Evolutionary conservation across 1,140 invertebrate species (phyloP), one percentile per base, ranked within the genome.

Genomic region (Nephila pilipes): DNA sequence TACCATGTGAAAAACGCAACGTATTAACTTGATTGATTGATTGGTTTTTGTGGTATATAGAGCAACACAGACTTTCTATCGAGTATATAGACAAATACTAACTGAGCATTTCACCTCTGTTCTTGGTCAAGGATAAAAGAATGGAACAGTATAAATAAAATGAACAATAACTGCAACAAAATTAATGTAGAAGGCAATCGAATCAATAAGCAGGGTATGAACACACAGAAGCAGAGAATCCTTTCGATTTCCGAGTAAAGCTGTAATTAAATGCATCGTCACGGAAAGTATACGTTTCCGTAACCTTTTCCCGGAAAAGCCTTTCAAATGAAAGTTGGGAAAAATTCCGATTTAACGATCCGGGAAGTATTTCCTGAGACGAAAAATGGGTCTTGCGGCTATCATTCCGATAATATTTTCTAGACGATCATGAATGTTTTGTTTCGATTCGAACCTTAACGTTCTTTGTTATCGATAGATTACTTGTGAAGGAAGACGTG

Each of bases 341-440:
- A 54, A 81, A 38, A 46, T 55, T 14, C 80, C 38, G 5, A 54
- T 81, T 81, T 81, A 81, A 81, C 6, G 80, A 54, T 81, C 80
- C 25, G 29, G n/a, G 16, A 29, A 54, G 10, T 54, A 81, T 55
- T 54, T 46, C 38, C 22, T 25, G 12, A 10, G 3, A 22, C 6
- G 80, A 54, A 46, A 46, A 55, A 81, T 81, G 38, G 46, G 80
- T 54, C 22, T 54, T 81, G 18, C 1, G 80, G 46, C 22, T 55
- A n/a, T 25, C 32, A 75, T 75, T 75, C 69, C 14, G 8, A 29
- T 54, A 81, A 81, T 81, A 46, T 81, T 81, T 81, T 54, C 10
- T 12, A 14, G n/a, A 81, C 46, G 38, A 81, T n/a, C 10, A 54
- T 81, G 3, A 55, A 81, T 25, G 36, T 46, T 81, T 54, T 29